Evolutionary conservation across 1,140 invertebrate genomes (phyloP).

Genomic region (Glossosoma conforme): DNA sequence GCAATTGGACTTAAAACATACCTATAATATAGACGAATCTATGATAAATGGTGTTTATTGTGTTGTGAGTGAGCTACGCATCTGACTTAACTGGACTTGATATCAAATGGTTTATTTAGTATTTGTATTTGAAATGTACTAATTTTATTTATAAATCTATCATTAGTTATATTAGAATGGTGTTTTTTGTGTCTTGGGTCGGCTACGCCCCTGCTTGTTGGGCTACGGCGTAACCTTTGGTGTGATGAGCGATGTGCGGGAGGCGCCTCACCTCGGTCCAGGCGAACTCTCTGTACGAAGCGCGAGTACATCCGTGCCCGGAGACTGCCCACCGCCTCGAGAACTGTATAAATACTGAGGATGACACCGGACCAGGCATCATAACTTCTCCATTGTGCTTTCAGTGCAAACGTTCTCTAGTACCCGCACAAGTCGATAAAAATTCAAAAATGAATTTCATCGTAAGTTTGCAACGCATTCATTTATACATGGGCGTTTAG

Average conservation of each 20-base stretch:
- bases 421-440: conserved; percentile 7
- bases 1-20: too few relatives aligned
- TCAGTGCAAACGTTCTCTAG: conserved; percentile 17
- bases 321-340: conserved; percentile 19
- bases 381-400: conserved; percentile 26
- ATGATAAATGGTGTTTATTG: too few relatives aligned
- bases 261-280: background rate
- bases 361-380: conserved; percentile 27
- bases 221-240: too few relatives aligned
- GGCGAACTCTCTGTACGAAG: conserved; percentile 4
- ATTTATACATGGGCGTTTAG: background rate
- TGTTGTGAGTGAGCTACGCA: too few relatives aligned
- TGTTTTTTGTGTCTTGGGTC: too few relatives aligned
- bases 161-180: too few relatives aligned
- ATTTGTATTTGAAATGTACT: too few relatives aligned
- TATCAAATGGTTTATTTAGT: too few relatives aligned
- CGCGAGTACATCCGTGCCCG: conserved; percentile 5
- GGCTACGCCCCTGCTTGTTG: too few relatives aligned
- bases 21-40: too few relatives aligned
- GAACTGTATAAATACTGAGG: conserved; percentile 29
- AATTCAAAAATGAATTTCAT: conserved; percentile 24
- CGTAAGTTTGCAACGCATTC: conserved; percentile 16
- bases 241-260: background rate
- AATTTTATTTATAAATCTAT: too few relatives aligned
- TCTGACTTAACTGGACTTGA: too few relatives aligned